Evolutionary conservation across 2,113 vertebrate genomes (phyloP), one percentile per base, ranked within the genome.

Genomic region (Poeciliopsis turrubarensis): DNA sequence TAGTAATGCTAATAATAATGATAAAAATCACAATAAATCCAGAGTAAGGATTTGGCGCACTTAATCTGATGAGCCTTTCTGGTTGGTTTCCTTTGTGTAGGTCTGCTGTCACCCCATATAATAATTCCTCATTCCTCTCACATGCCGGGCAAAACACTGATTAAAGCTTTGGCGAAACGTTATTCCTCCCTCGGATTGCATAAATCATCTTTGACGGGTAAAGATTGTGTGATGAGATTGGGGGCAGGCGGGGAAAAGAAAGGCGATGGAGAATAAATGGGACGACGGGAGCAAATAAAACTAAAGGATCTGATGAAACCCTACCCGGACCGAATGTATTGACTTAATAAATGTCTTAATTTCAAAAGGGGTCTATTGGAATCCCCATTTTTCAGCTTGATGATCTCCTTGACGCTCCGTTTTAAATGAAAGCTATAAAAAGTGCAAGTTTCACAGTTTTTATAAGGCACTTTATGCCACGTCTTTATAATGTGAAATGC

Each of bases 61-160:
- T 79, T 87, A 91, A 91, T 89, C 83, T 88, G 92, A 93, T 88
- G 91, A 87, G 82, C 74, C 90, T 92, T 91, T 88, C 92, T 92
- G 86, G 89, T 82, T 68, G 75, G 65, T 60, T 84, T 89, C 82
- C 82, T 87, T 91, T 80, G 80, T 81, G 81, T 84, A 78, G 39
- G 73, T 81, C 81, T 60, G 44, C 65, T 60, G 65, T 72, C 85
- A 79, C 83, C 75, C 75, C 62, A 70, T 67, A 71, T 88, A 77
- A 82, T 85, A 70, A 51, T 70, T 79, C 81, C 65, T 63, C 71
- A 82, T 85, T 75, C 80, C 72, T 68, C 69, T 83, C 68, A 80
- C 73, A 82, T 60, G 76, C 75, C 66, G 73, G 27, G 73, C 85
- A 78, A 13, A 32, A 81, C 75, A 2, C 31, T 2, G 57, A 47